A percentile compares a stretch with the other conserved stretches of the same genome.
These are phyloP conservation scores for Auanema sp. DNA, from an alignment of 2,888 invertebrate species.

Conservation along the genomic window DNA sequence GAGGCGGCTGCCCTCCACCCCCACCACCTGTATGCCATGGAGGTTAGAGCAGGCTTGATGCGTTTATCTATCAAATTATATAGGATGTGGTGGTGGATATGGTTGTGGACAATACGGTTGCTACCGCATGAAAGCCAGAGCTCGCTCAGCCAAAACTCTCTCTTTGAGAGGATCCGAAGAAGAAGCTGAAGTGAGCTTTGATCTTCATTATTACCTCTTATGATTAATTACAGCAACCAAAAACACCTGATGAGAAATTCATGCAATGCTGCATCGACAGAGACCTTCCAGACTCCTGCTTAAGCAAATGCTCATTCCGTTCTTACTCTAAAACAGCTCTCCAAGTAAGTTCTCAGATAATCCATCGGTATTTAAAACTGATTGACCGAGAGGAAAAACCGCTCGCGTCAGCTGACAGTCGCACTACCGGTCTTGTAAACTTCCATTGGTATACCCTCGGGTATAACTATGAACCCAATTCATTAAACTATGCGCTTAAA, in stretches of 20 bases:
- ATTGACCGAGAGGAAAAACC: too few species aligned
- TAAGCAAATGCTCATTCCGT: constrained; percentile 56
- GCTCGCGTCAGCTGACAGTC: too few species aligned
- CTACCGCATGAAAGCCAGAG: constrained; percentile 47
- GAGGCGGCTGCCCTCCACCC: constrained; percentile 57
- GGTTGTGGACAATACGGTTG: constrained; percentile 60
- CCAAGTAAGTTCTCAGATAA: constrained; percentile 28
- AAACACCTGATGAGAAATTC: constrained; percentile 61
- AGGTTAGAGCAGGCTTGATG: background rate
- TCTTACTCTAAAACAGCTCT: constrained; percentile 57
- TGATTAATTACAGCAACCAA: background rate
- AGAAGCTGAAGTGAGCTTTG: constrained; percentile 1
- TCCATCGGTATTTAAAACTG: too few species aligned
- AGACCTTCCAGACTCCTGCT: constrained; percentile 59
- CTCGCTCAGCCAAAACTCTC: constrained; percentile 23
- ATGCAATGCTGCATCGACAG: constrained; percentile 59
- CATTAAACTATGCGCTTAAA: too few species aligned
- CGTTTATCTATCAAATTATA: constrained; percentile 6
- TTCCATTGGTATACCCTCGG: too few species aligned
- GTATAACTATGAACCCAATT: too few species aligned
- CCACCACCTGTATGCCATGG: constrained; percentile 47
- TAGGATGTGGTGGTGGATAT: constrained; percentile 44
- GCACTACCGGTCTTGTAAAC: too few species aligned
- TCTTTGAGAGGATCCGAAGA: constrained; percentile 9
- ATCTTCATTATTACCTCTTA: background rate